phyloP scores from a whole-genome alignment of 2,888 invertebrate species.

The Polyommatus iphigenia region DNA sequence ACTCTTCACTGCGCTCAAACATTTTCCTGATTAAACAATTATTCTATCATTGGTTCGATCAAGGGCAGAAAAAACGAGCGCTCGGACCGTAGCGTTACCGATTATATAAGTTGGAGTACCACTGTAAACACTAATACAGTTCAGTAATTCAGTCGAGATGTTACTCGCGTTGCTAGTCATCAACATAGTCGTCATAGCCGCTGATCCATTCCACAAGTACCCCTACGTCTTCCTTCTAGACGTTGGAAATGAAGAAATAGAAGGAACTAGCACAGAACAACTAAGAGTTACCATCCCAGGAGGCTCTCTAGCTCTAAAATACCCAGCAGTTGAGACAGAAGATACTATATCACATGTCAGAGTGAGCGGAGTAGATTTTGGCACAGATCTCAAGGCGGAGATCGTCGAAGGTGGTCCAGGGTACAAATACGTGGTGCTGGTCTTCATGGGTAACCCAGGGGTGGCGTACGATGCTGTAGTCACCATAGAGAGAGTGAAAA shows the following conservation, averaged over 20 bases:
- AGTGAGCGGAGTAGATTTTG: slow-evolving; percentile 72
- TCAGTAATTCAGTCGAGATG: slow-evolving; percentile 55
- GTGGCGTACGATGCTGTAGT: slow-evolving; percentile 65
- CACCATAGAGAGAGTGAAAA: slow-evolving; percentile 59
- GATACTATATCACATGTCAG: slow-evolving; percentile 66
- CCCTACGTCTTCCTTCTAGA: slow-evolving; percentile 70
- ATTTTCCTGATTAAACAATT: slow-evolving; percentile 16
- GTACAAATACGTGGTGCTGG: slow-evolving; percentile 66
- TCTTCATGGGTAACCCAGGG: slow-evolving; percentile 64
- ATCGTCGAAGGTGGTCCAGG: slow-evolving; percentile 73
- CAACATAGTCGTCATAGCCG: slow-evolving; percentile 48
- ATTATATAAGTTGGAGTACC: slow-evolving; percentile 68
- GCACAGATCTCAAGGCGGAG: slow-evolving; percentile 67
- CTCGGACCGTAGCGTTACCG: slow-evolving; percentile 62
- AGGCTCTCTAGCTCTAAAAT: slow-evolving; percentile 66
- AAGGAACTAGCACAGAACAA: slow-evolving; percentile 65
- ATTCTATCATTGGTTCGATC: slow-evolving; percentile 63
- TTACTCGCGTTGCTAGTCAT: slow-evolving; percentile 54
- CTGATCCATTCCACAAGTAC: slow-evolving; percentile 68
- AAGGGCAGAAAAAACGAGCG: slow-evolving; percentile 65
- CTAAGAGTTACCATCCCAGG: slow-evolving; percentile 67
- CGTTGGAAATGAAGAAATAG: slow-evolving; percentile 72
- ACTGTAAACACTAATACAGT: slow-evolving; percentile 59
- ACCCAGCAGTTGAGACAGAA: slow-evolving; percentile 64
- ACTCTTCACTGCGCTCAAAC: slow-evolving; percentile 16